Conservation (phyloP, 2,797 vertebrate genomes). For the Tangara arthus region DNA sequence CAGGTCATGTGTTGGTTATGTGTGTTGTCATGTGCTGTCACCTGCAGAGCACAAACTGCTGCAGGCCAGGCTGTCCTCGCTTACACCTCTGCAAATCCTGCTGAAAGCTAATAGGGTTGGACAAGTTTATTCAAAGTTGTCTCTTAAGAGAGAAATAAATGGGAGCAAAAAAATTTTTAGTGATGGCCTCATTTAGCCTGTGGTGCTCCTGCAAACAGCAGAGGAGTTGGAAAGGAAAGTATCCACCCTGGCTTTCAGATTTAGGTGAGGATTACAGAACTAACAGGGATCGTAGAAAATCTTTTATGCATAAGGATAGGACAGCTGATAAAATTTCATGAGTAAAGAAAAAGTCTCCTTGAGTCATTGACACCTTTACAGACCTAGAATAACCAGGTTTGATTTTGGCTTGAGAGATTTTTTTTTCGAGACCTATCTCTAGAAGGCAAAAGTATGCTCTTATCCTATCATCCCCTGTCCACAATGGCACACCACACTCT, state of each 20-base stretch:
- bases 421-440: background rate
- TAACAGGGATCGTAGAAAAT: background rate
- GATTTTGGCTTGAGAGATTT: background rate
- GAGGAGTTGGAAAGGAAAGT: background rate
- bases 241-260: background rate
- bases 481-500: background rate
- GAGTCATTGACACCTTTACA: background rate
- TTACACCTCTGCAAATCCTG: slow-evolving; percentile 13
- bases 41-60: background rate
- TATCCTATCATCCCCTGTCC: background rate
- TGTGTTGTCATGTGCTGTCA: background rate
- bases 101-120: background rate
- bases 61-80: background rate
- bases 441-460: background rate
- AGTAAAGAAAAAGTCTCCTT: background rate
- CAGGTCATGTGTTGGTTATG: background rate
- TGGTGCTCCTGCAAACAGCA: background rate
- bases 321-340: background rate
- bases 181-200: background rate
- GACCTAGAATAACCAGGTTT: background rate
- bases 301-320: background rate
- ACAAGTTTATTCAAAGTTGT: background rate
- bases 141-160: background rate
- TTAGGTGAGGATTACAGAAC: background rate
- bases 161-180: background rate